Evolutionary conservation across 2,888 invertebrate genomes (phyloP), one percentile per base, ranked within the genome.

Genomic region (Pteria penguin): DNA sequence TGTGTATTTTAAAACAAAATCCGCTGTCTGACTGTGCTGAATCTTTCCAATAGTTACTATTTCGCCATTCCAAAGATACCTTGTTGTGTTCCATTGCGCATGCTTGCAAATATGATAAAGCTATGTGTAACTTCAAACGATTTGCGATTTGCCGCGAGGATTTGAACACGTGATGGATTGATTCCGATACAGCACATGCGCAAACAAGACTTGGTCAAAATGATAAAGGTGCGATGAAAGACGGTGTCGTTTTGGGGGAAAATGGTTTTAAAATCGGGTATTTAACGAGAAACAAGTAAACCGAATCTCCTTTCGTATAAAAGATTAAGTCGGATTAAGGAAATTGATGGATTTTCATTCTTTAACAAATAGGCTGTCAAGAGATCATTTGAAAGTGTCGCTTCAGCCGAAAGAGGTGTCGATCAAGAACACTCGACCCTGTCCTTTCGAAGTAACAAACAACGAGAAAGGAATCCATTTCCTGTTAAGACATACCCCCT

Each of bases 1-100:
- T 54, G 76, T 77, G n/a, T 77, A 73, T 22, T 73, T 73, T 26
- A 73, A 73, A 54, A 31, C 72, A n/a, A n/a, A n/a, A 22, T 32
- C 26, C 5, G 32, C 60, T 11, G 29, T 32, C 5, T 60, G 31
- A 11, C 32, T 31, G 58, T 58, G n/a, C n/a, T n/a, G n/a, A n/a
- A n/a, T n/a, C n/a, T n/a, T n/a, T n/a, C n/a, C n/a, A n/a, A 45
- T 45, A 45, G 8, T 14, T 45, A 18, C 45, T 14, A 8, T 45
- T 45, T 45, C 8, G 8, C 45, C 45, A 45, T 45, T 45, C 45
- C 45, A 45, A 45, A 45, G 45, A 45, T 45, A 45, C 45, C 45
- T 18, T 8, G 45, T 14, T 45, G 45, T 45, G 45, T 45, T 45
- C 45, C n/a, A n/a, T n/a, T n/a, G n/a, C n/a, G n/a, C n/a, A n/a